These are phyloP conservation scores for Wiebesia pumilae DNA, from an alignment of 1,140 invertebrate species.

Conservation along the genomic window DNA sequence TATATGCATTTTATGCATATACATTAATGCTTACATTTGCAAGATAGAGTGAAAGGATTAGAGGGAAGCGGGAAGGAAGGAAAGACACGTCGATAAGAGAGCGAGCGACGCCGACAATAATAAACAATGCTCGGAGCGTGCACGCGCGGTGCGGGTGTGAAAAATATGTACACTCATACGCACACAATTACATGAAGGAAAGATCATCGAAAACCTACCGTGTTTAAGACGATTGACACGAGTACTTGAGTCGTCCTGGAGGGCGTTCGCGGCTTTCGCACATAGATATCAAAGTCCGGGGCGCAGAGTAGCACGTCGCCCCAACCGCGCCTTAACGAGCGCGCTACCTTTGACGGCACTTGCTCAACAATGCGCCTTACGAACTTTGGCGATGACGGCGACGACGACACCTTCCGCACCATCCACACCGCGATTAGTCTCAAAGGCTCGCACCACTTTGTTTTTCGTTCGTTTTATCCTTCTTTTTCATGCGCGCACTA, in stretches of 20 bases:
- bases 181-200: not conserved
- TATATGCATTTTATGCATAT: no score
- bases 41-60: no score
- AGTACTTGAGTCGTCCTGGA: constrained; percentile 57
- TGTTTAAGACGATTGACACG: constrained; percentile 58
- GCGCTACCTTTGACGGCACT: not conserved
- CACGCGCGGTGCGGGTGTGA: not conserved
- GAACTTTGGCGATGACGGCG: not conserved
- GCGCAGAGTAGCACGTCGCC: not conserved
- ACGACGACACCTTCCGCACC: constrained; percentile 22
- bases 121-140: constrained; percentile 29
- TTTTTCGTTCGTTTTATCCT: not conserved
- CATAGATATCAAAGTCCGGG: constrained; percentile 61
- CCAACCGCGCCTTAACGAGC: not conserved
- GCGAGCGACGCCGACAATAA: constrained; percentile 39
- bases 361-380: not conserved
- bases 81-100: constrained; percentile 13
- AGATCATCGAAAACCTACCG: constrained; percentile 60
- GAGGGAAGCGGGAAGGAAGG: not conserved
- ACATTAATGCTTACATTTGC: no score
- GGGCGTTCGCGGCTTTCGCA: constrained; percentile 62
- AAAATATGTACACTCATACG: not conserved
- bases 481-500: not conserved
- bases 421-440: not conserved
- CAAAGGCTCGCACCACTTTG: not conserved